These are phyloP conservation scores for Columba janthina DNA, from an alignment of 2,113 vertebrate species.

Conservation along the genomic window DNA sequence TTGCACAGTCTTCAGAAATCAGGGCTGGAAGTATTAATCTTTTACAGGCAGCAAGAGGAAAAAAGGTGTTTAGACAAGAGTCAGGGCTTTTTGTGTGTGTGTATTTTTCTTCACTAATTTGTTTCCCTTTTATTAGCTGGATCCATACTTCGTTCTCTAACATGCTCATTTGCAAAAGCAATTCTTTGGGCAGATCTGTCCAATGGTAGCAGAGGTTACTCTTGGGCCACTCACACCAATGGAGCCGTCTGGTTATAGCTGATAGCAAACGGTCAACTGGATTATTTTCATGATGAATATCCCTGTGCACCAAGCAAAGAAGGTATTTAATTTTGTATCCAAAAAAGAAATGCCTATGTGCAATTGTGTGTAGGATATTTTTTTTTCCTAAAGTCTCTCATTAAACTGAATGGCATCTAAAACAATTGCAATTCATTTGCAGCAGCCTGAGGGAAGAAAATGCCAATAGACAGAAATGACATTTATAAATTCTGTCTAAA, in stretches of 20 bases:
- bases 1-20: not conserved
- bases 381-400: conserved; percentile 1
- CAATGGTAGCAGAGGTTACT: not conserved
- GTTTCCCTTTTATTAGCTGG: not conserved
- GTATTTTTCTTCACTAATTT: not conserved
- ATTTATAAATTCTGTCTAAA: conserved; percentile 52
- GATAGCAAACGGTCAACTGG: not conserved
- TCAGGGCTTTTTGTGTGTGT: not conserved
- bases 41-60: not conserved
- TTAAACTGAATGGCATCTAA: conserved; percentile 34
- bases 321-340: conserved; percentile 32
- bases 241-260: not conserved
- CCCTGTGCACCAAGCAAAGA: not conserved
- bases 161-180: not conserved
- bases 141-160: not conserved
- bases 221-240: not conserved
- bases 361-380: not conserved
- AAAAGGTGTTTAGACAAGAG: not conserved
- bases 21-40: not conserved
- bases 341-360: conserved; percentile 4
- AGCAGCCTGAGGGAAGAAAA: conserved; percentile 29
- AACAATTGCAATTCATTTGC: conserved; percentile 45
- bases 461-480: conserved; percentile 19
- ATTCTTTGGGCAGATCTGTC: not conserved
- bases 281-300: conserved; percentile 29